Evolutionary conservation across 2,113 vertebrate genomes (phyloP), one percentile per base, ranked within the genome.

Genomic region (Mellivora capensis): DNA sequence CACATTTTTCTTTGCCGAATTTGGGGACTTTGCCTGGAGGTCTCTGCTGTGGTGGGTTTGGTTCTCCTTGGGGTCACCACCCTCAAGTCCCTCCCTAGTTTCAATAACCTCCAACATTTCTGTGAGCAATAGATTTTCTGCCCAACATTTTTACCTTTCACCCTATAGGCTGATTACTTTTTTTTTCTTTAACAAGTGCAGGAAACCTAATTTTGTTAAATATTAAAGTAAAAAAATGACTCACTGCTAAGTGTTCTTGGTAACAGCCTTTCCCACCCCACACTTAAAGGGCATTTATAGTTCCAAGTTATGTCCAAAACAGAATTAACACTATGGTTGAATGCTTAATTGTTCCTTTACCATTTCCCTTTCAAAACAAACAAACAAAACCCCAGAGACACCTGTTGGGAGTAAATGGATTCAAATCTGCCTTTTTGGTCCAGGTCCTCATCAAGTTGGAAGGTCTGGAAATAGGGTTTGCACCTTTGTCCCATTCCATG

Each of bases 291-390:
- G 59, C 81, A 90, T 96, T 94, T 93, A 81, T 39, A 89, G 94
- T 69, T 88, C 83, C 69, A 27, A 96, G 94, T 95, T 97, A 90
- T 84, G 61, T 62, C 85, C 91, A 96, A 93, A 97, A 93, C 67
- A 88, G 87, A 88, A 95, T 89, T 27, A 95, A 96, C 82, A 86
- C 71, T 47, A 79, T 3, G 61, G 90, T 0, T 61, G 59, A 61
- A 96, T 91, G 81, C 84, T 89, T 96, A 96, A 97, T 98, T 97
- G 96, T 97, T 96, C 96, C 76, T 86, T 97, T 80, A 96, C 12
- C 87, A 98, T 95, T 97, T 97, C 95, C 95, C 96, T 97, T 97
- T 98, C 96, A 96, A 98, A 98, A 95, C 84, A 97, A 97, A 90
- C 95, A 47, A 29, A 47, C 25, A 27, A 62, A 42, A 76, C 42